Base-by-base conservation (phyloP, 1,140 invertebrate genomes). In the Micrasema longulum region DNA sequence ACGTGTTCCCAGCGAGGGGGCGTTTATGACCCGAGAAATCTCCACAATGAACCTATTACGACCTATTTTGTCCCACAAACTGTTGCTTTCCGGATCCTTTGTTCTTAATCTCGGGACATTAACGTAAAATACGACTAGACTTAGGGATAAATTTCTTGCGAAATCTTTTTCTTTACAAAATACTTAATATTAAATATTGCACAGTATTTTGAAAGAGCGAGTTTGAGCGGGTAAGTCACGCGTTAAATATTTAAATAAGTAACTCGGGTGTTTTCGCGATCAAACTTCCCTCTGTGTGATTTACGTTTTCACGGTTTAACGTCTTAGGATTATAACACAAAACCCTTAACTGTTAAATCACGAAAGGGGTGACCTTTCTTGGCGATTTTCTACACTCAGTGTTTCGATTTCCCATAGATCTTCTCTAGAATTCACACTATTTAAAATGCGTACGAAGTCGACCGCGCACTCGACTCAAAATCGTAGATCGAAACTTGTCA, bases 11-110 rank as follows among this genome's bases (percentile, higher is more conserved):
- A 26, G 64, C 23, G 3, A 38, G 64, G 64, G 64, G 48, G 64
- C 64, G 64, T 66, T 66, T 66, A 66, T 53, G 64, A 66, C 35
- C 64, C 64, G 64, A 47, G 20, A 38, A 66, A 52, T 64, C 41
- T 45, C 23, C 14, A 64, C 60, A 64, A 31, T 64, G 60, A 64
- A 47, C 60, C 60, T 47, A 64, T 31, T 64, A 23, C 60, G 60
- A 45, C 55, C 55, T 60, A 60, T 64, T 45, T 64, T 26, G 43
- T 64, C 5, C 16, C 26, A 23, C 38, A 47, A 64, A 45, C 60
- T 64, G 60, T 64, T 53, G 64, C 64, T 53, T 18, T 38, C 23
- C 23, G 9, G 14, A 20, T 9, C 45, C 10, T 66, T 53, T 50
- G 64, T 53, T 38, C 64, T 48, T 12, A 31, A 7, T 48, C 43